Evolutionary conservation across 2,888 invertebrate species (phyloP).

Genomic region (Heliothis peltigera): DNA sequence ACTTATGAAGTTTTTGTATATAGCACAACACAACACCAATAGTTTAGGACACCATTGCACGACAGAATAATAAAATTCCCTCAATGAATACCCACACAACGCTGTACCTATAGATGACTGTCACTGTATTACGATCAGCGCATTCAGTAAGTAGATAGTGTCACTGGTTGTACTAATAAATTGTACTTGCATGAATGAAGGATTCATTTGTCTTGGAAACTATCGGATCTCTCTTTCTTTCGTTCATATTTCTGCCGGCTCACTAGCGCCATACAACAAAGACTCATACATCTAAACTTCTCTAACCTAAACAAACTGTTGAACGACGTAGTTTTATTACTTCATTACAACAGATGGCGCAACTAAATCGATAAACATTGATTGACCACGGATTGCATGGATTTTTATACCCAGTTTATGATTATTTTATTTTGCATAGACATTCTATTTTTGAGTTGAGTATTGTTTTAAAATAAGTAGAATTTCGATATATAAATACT

Average conservation of each 20-base stretch:
- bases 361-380: slow-evolving; percentile 57
- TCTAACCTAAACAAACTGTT: slow-evolving; percentile 58
- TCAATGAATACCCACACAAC: slow-evolving; percentile 36
- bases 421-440: not conserved
- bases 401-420: not conserved
- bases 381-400: not conserved
- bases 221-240: slow-evolving; percentile 74
- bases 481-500: not conserved
- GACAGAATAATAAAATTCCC: slow-evolving; percentile 43
- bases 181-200: slow-evolving; percentile 51
- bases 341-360: slow-evolving; percentile 69
- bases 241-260: slow-evolving; percentile 34
- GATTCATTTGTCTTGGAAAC: slow-evolving; percentile 38
- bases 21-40: slow-evolving; percentile 53
- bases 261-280: slow-evolving; percentile 57
- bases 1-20: slow-evolving; percentile 39
- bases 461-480: not conserved
- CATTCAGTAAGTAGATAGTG: slow-evolving; percentile 40
- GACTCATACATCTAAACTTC: slow-evolving; percentile 20
- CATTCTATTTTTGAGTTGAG: not conserved
- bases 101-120: slow-evolving; percentile 25
- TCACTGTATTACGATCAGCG: slow-evolving; percentile 42
- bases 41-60: slow-evolving; percentile 62
- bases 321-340: slow-evolving; percentile 26
- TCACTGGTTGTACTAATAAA: slow-evolving; percentile 52